Evolutionary conservation across 2,888 invertebrate genomes (phyloP), one percentile per base, ranked within the genome.

Genomic region (Tupiocoris notatus): DNA sequence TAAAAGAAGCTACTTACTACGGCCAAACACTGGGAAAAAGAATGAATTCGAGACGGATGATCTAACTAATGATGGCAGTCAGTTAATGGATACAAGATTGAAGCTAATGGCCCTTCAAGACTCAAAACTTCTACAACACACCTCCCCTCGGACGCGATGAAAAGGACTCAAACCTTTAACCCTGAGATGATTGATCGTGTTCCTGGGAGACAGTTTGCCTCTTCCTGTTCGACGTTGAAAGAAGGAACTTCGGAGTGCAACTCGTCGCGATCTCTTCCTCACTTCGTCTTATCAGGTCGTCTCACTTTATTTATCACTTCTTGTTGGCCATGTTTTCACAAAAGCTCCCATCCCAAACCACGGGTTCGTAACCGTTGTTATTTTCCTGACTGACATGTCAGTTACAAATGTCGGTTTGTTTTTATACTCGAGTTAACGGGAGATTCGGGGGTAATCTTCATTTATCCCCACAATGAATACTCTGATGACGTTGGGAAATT

Each of bases 21-120:
- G 12, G 39, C 39, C 39, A 3, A 12, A 39, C 3, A 3, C 3
- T 12, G 12, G 12, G 39, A 12, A 39, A 39, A 39, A 39, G 12
- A n/a, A n/a, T n/a, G 39, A 39, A 39, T 39, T 39, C 39, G 39
- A 39, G 39, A 39, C 39, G 39, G 12, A 39, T 39, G 39, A 39
- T 39, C 39, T 39, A 70, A 70, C 70, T 70, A 24, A 70, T 70
- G 70, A 73, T 73, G 23, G 73, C 54, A 22, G 73, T 54, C 6
- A 62, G 73, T 73, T 62, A 73, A 73, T 73, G 73, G 73, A 73
- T 54, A 63, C 73, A 61, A 73, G 73, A 73, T 73, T 73, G 73
- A 56, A 73, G 62, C 73, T 73, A 73, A 73, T 73, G 73, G 62
- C 22, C 39, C 63, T 73, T 59, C 39, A 39, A 39, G 39, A 39